These are phyloP conservation scores for Drosophila paracracens DNA, from an alignment of 2,888 invertebrate species.

Conservation along the genomic window DNA sequence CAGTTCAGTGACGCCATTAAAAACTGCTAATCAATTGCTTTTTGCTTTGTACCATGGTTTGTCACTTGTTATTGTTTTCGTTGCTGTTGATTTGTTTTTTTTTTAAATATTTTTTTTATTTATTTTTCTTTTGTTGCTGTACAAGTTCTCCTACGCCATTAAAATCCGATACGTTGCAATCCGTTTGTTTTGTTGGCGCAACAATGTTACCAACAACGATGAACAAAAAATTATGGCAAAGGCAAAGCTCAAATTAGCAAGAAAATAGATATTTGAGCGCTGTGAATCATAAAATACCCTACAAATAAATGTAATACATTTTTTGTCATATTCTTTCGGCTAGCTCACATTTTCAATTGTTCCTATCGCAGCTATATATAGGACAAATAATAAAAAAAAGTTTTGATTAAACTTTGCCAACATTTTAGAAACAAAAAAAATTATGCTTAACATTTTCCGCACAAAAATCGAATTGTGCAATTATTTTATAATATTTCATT, in stretches of 20 bases:
- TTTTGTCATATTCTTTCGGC: too few species aligned
- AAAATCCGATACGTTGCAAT: conserved; percentile 35
- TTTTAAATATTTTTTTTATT: neutral
- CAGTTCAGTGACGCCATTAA: conserved; percentile 63
- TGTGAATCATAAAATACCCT: conserved; percentile 7
- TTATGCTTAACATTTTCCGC: neutral
- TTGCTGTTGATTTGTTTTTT: conserved; percentile 1
- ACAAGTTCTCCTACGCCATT: conserved; percentile 37
- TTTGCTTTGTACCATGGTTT: neutral
- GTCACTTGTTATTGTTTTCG: conserved; percentile 6
- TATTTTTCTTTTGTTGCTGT: conserved; percentile 8
- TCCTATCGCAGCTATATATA: neutral
- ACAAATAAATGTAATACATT: too few species aligned
- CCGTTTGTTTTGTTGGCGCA: conserved; percentile 63
- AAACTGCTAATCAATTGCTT: conserved; percentile 69
- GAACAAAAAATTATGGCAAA: neutral
- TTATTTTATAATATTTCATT: neutral
- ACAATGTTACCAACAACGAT: conserved; percentile 39
- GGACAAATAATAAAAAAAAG: neutral
- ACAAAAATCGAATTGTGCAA: neutral
- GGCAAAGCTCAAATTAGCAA: conserved; percentile 11
- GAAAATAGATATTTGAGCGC: neutral
- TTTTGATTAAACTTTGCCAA: neutral
- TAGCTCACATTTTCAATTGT: neutral
- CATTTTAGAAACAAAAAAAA: neutral